phyloP scores from a whole-genome alignment of 2,113 vertebrate species.

The Xiphorhynchus elegans region DNA sequence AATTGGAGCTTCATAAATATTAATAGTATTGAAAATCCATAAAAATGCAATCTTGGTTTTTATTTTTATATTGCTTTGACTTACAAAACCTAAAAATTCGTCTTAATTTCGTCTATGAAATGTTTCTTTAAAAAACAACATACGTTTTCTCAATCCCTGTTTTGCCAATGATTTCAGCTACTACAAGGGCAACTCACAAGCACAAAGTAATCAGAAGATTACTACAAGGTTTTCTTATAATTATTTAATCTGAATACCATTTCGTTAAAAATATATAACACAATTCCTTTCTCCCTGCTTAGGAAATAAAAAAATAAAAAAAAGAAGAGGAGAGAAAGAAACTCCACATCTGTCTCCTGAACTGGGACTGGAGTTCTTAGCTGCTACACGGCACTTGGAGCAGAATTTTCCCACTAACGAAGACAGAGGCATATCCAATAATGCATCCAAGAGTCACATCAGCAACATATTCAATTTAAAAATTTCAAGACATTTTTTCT shows the following conservation, averaged over 20 bases:
- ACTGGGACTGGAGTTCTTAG: neutral
- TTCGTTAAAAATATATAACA: neutral
- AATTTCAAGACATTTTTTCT: neutral
- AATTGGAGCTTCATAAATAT: neutral
- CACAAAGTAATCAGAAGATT: neutral
- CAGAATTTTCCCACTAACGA: neutral
- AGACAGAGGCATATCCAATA: neutral
- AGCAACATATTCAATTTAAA: neutral
- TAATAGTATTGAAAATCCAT: conserved; percentile 17
- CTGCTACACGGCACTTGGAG: neutral
- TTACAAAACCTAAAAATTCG: neutral
- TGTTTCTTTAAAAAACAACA: neutral
- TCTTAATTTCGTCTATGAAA: neutral
- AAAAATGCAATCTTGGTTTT: neutral
- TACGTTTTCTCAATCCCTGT: neutral
- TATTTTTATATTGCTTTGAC: neutral
- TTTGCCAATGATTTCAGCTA: neutral
- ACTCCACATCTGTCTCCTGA: neutral
- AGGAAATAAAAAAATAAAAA: neutral
- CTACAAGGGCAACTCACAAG: neutral
- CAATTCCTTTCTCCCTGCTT: neutral
- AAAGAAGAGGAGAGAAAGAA: neutral
- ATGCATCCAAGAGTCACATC: neutral
- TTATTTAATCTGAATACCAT: conserved; percentile 19
- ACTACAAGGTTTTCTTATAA: neutral